A percentile compares a stretch with the other conserved stretches of the same genome.
Conservation (phyloP, 2,113 vertebrate species). For the Colossoma macropomum region DNA sequence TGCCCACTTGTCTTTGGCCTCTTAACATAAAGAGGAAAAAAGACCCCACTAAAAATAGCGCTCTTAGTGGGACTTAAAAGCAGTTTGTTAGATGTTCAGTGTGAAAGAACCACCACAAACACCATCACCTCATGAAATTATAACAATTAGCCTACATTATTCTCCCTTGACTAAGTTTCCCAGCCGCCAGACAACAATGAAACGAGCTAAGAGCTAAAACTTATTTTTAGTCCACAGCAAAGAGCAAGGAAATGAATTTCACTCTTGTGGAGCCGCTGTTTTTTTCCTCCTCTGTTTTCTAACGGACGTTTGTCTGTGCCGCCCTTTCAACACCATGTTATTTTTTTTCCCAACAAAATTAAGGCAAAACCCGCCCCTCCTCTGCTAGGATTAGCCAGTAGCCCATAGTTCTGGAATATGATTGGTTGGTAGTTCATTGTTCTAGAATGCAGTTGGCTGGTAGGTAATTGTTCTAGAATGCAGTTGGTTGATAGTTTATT, state of each 20-base stretch:
- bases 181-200: not conserved
- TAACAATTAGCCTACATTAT: not conserved
- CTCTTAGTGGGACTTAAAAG: not conserved
- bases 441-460: no score
- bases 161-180: not conserved
- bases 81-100: not conserved
- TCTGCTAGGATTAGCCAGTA: slow-evolving; percentile 51
- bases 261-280: slow-evolving; percentile 1
- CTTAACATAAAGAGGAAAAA: no score
- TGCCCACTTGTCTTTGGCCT: no score
- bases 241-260: slow-evolving; percentile 4
- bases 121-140: not conserved
- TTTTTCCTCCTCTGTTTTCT: slow-evolving; percentile 16
- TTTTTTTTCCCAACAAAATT: not conserved
- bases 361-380: slow-evolving; percentile 42
- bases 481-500: no score
- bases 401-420: not conserved
- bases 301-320: slow-evolving; percentile 7
- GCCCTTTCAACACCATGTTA: not conserved
- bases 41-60: not conserved
- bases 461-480: no score
- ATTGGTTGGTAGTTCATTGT: no score
- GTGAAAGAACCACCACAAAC: not conserved
- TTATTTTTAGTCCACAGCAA: slow-evolving; percentile 5
- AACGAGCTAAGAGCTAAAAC: not conserved